Evolutionary conservation across 1,140 invertebrate species (phyloP).

Genomic region (Drosophila pectinifera): DNA sequence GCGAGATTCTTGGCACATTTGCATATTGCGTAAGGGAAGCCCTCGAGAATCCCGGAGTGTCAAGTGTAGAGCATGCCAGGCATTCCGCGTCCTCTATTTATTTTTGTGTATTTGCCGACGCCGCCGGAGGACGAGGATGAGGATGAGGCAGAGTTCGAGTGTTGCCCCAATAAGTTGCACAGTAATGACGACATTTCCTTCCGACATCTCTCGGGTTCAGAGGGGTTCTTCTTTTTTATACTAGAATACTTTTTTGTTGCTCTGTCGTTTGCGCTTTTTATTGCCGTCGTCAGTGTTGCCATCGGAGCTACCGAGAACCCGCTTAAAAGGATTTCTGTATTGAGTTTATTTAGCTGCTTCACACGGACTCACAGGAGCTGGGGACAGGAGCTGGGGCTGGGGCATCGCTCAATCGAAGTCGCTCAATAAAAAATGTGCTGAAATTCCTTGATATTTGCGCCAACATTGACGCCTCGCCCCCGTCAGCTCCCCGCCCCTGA

Average conservation of each 20-base stretch:
- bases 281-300: slow-evolving; percentile 65
- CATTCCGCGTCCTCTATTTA: slow-evolving; percentile 49
- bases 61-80: slow-evolving; percentile 57
- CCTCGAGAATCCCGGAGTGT: slow-evolving; percentile 37
- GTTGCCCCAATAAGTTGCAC: slow-evolving; percentile 56
- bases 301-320: slow-evolving; percentile 8
- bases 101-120: slow-evolving; percentile 11
- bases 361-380: slow-evolving; percentile 4
- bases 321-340: slow-evolving; percentile 58
- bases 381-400: background rate
- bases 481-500: too few relatives aligned
- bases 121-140: too few relatives aligned
- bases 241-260: background rate
- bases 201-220: slow-evolving; percentile 37
- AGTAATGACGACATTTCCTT: slow-evolving; percentile 78
- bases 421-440: slow-evolving; percentile 76
- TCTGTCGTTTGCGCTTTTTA: slow-evolving; percentile 67
- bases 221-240: background rate
- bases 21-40: slow-evolving; percentile 70
- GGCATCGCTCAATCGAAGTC: slow-evolving; percentile 69
- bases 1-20: slow-evolving; percentile 81
- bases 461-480: slow-evolving; percentile 40
- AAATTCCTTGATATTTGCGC: slow-evolving; percentile 61
- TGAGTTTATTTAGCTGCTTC: slow-evolving; percentile 69
- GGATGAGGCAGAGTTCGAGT: background rate